Percentiles rank a stretch among this genome's conserved stretches.
Evolutionary conservation across 2,113 vertebrate genomes (phyloP).

Genomic region (Opisthocomus hoazin): DNA sequence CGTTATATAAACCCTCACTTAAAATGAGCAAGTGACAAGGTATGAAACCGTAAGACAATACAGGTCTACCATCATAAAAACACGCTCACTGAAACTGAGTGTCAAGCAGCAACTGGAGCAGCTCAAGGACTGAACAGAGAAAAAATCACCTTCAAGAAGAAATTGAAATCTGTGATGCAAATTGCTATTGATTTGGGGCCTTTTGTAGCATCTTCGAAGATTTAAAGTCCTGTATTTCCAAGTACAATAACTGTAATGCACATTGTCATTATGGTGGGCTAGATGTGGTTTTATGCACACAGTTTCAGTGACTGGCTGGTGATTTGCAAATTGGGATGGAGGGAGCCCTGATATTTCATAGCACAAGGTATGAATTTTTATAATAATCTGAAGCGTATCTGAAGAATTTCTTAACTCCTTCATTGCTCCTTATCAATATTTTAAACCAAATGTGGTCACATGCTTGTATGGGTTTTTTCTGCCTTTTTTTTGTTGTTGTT

Average conservation of each 20-base stretch:
- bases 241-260: not conserved
- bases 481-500: not conserved
- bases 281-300: not conserved
- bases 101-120: not conserved
- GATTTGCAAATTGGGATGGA: not conserved
- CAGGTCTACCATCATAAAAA: not conserved
- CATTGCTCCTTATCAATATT: not conserved
- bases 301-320: not conserved
- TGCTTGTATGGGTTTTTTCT: accelerated
- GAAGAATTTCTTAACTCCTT: not conserved
- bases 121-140: not conserved
- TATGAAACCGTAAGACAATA: not conserved
- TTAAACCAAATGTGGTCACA: not conserved
- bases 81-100: not conserved
- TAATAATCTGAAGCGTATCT: not conserved
- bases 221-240: not conserved
- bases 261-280: not conserved
- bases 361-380: not conserved
- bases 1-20: not conserved
- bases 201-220: not conserved
- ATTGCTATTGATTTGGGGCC: not conserved
- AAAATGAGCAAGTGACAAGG: not conserved
- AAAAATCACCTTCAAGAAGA: not conserved
- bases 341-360: not conserved
- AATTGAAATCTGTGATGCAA: not conserved